phyloP scores from a whole-genome alignment of 2,797 vertebrate genomes.

The Brachyrhaphis roseni region DNA sequence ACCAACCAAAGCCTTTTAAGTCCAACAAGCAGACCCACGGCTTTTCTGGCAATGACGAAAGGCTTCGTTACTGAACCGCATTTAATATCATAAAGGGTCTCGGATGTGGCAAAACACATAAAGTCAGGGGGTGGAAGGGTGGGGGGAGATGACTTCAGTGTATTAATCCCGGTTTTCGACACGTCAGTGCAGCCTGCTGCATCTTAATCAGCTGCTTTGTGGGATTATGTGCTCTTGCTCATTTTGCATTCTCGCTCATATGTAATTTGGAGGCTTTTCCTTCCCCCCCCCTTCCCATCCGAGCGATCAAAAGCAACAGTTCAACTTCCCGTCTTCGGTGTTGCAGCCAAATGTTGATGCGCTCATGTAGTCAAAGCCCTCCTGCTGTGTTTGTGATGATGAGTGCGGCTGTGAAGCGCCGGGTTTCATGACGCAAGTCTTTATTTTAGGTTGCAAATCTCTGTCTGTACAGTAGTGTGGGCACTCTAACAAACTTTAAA shows the following conservation, averaged over 20 bases:
- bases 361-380: background rate
- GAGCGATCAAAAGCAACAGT: conserved; percentile 2
- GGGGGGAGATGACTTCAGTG: background rate
- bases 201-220: conserved; percentile 12
- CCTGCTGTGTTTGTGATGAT: background rate
- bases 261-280: conserved; percentile 1
- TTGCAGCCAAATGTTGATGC: background rate
- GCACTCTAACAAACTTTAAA: background rate
- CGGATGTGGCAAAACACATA: background rate
- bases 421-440: background rate
- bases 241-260: background rate
- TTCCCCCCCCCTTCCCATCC: background rate
- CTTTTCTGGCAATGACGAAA: conserved; percentile 11
- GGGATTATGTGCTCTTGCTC: background rate
- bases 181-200: background rate
- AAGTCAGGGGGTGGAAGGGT: background rate
- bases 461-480: background rate
- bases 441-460: conserved; percentile 2
- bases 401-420: background rate
- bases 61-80: conserved; percentile 5
- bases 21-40: conserved; percentile 4
- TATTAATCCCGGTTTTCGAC: background rate
- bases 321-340: background rate
- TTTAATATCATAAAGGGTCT: conserved; percentile 1
- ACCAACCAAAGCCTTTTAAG: background rate